phyloP scores from a whole-genome alignment of 35 echinoderm and acorn worm species.

The Ophioderma brevispina region DNA sequence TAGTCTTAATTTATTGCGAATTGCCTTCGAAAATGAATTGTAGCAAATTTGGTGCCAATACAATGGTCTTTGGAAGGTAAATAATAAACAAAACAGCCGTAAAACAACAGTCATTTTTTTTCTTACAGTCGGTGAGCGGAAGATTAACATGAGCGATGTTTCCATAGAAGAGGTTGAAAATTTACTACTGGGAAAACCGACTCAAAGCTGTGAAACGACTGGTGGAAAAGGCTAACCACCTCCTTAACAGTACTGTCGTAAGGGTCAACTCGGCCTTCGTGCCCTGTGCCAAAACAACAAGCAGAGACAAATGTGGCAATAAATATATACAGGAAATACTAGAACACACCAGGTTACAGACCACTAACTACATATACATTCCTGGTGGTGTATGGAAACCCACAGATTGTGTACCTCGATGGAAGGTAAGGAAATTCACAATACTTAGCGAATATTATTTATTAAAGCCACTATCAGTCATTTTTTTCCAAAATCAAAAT shows the following conservation, averaged over 20 bases:
- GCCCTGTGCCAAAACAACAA: background rate
- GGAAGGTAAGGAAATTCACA: background rate
- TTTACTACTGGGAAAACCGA: background rate
- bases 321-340: background rate
- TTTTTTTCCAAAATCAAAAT: no score
- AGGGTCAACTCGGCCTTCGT: background rate
- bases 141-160: background rate
- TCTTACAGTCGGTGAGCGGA: background rate
- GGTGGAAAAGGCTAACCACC: background rate
- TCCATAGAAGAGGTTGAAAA: background rate
- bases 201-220: background rate
- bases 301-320: background rate
- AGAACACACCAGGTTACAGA: background rate
- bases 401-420: background rate
- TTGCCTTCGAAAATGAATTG: no score
- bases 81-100: no score
- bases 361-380: background rate
- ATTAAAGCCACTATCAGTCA: no score
- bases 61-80: no score
- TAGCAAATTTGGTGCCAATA: no score
- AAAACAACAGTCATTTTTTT: no score
- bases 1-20: no score
- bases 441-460: no score
- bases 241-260: background rate
- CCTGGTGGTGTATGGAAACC: background rate